These are phyloP conservation scores for Microplitis demolitor DNA, from an alignment of 1,140 invertebrate genomes.

Conservation along the genomic window DNA sequence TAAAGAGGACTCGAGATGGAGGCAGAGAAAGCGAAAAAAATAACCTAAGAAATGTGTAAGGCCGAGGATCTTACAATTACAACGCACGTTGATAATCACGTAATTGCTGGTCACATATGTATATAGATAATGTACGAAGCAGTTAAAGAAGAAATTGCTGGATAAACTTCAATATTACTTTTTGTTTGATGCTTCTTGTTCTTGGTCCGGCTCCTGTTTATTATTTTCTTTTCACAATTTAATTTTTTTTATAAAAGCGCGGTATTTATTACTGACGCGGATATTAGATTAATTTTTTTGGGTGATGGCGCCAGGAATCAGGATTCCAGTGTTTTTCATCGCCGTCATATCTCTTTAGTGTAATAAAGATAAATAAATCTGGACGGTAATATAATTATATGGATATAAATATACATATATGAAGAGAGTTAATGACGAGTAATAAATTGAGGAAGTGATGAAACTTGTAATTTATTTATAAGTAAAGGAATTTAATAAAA, in stretches of 20 bases:
- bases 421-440: no score
- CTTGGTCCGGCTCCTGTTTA: no score
- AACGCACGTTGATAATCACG: constrained; percentile 19
- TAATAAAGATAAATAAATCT: no score
- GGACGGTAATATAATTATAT: neutral
- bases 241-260: neutral
- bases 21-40: neutral
- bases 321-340: no score
- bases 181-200: no score
- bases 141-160: neutral
- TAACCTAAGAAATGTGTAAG: neutral
- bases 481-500: no score
- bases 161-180: neutral
- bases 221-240: constrained; percentile 4
- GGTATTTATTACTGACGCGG: neutral
- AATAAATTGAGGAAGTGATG: no score
- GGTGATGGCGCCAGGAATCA: neutral
- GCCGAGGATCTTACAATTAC: constrained; percentile 18
- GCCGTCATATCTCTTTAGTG: no score
- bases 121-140: neutral
- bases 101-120: constrained; percentile 20
- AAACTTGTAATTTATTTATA: no score
- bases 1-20: neutral
- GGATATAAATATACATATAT: neutral
- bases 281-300: neutral